Evolutionary conservation across 2,888 invertebrate species (phyloP).

Genomic region (Eristalis tenax): DNA sequence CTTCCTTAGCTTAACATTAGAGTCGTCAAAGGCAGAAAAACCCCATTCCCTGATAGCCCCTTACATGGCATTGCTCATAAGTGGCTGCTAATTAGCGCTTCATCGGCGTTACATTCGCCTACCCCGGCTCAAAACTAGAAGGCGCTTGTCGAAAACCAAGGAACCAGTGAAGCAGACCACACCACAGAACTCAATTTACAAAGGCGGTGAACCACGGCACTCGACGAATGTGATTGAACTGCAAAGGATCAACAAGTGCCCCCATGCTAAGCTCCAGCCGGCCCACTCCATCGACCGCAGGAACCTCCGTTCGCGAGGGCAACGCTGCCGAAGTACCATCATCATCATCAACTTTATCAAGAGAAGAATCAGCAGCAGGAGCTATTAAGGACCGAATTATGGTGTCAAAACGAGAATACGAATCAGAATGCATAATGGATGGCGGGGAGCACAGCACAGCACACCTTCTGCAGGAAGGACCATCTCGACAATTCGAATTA

Average conservation of each 20-base stretch:
- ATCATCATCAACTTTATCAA: background rate
- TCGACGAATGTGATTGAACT: constrained; percentile 48
- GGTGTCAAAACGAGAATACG: constrained; percentile 66
- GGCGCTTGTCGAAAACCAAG: background rate
- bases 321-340: background rate
- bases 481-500: constrained; percentile 62
- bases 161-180: background rate
- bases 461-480: constrained; percentile 1
- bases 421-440: constrained; percentile 56
- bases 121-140: background rate
- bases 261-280: background rate
- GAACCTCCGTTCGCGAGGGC: background rate
- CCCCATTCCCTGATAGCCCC: too few relatives aligned
- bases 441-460: background rate
- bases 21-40: too few relatives aligned
- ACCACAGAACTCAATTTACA: constrained; percentile 10
- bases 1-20: too few relatives aligned
- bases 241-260: constrained; percentile 57
- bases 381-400: constrained; percentile 63
- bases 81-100: background rate
- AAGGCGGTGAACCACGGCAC: constrained; percentile 45
- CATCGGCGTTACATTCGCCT: background rate
- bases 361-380: background rate
- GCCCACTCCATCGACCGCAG: too few relatives aligned
- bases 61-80: background rate